phyloP scores from a whole-genome alignment of 2,113 vertebrate genomes.

The Camelus dromedarius region DNA sequence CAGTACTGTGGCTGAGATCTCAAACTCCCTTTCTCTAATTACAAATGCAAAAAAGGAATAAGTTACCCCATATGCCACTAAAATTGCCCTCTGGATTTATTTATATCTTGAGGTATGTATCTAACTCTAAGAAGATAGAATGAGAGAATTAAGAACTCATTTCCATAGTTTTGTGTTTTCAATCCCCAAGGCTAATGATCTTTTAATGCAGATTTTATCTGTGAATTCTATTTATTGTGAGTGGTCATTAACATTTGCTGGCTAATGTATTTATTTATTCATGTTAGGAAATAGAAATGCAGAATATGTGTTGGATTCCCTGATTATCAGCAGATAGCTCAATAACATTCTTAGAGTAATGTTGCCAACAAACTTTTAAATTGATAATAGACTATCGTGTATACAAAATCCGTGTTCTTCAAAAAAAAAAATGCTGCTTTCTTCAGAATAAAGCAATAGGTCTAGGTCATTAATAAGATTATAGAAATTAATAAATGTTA shows the following conservation, averaged over 20 bases:
- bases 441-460: background rate
- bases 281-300: conserved; percentile 64
- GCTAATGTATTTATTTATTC: conserved; percentile 76
- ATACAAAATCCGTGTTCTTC: conserved; percentile 27
- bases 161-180: conserved; percentile 47
- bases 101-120: conserved; percentile 38
- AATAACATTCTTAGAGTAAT: conserved; percentile 58
- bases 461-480: background rate
- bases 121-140: conserved; percentile 41
- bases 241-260: conserved; percentile 67
- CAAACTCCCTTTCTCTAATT: background rate
- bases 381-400: conserved; percentile 51
- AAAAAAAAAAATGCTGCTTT: background rate
- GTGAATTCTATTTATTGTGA: conserved; percentile 63
- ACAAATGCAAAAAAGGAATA: conserved; percentile 1
- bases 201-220: conserved; percentile 67
- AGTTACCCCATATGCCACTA: conserved; percentile 11
- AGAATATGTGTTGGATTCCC: conserved; percentile 61
- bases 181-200: conserved; percentile 26
- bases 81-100: conserved; percentile 31
- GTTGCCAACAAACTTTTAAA: conserved; percentile 28
- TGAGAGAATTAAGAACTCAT: conserved; percentile 20
- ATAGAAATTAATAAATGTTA: background rate
- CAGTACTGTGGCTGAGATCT: background rate
- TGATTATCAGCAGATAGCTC: conserved; percentile 60